Evolutionary conservation across 2,113 vertebrate genomes (phyloP).

Genomic region (Melanotaenia duboulayi): DNA sequence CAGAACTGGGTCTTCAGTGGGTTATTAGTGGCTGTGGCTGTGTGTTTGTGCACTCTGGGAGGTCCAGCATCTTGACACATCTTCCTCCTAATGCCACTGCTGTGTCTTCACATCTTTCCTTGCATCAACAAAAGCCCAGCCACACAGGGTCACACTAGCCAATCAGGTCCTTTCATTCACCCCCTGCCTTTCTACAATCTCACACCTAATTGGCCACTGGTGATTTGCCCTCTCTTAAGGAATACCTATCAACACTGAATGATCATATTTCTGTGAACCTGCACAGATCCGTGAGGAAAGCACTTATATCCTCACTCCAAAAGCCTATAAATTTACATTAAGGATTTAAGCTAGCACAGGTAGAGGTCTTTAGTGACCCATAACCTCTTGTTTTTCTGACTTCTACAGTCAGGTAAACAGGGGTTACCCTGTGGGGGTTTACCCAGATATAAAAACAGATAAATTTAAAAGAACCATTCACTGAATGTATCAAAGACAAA

Average conservation of each 20-base stretch:
- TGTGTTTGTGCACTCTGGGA: constrained; percentile 61
- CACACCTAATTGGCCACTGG: constrained; percentile 91
- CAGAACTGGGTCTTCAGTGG: constrained; percentile 36
- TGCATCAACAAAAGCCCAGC: constrained; percentile 84
- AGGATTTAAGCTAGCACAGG: constrained; percentile 16
- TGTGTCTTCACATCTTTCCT: constrained; percentile 87
- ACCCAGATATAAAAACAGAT: not conserved
- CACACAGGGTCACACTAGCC: constrained; percentile 83
- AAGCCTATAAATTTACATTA: constrained; percentile 33
- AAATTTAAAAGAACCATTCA: not conserved
- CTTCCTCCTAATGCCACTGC: constrained; percentile 79
- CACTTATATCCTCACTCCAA: constrained; percentile 16
- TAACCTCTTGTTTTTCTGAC: constrained; percentile 48
- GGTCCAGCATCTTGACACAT: constrained; percentile 41
- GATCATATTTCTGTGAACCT: constrained; percentile 82
- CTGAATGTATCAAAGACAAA: not conserved
- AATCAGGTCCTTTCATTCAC: constrained; percentile 86
- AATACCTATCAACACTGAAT: constrained; percentile 84
- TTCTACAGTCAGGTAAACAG: not conserved
- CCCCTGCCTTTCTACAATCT: constrained; percentile 84
- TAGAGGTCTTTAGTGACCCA: constrained; percentile 31
- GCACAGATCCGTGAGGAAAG: constrained; percentile 53
- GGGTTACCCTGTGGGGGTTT: not conserved
- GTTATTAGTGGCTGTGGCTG: constrained; percentile 26
- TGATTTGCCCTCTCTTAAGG: constrained; percentile 86